These are phyloP conservation scores for human DNA, from an alignment of 2,113 vertebrate genomes.

Conservation along the genomic window DNA sequence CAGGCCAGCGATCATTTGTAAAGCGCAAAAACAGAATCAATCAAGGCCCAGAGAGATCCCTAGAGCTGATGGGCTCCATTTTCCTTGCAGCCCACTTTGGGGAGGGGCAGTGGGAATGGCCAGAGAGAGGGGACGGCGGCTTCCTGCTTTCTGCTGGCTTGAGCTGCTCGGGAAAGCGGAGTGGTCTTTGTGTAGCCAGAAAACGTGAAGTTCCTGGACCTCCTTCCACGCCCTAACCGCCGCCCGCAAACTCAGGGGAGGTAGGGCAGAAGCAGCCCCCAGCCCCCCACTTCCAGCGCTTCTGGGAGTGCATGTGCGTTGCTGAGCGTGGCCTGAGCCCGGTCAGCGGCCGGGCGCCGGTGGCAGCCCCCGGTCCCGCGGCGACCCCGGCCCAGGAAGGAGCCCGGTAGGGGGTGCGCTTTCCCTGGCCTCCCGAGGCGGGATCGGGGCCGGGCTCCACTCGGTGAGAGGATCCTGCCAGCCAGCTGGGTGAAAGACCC, in stretches of 20 bases:
- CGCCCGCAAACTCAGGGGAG: not conserved
- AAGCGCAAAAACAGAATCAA: not conserved
- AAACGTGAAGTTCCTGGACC: not conserved
- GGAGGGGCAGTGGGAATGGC: too few relatives aligned
- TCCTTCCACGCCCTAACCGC: rapidly evolving
- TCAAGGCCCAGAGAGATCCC: not conserved
- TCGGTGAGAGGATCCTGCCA: rapidly evolving
- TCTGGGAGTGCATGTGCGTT: not conserved
- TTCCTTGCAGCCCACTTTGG: not conserved
- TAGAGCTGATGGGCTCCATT: not conserved
- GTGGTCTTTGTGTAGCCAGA: not conserved
- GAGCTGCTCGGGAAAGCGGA: not conserved
- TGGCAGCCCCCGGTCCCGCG: rapidly evolving
- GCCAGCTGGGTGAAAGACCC: rapidly evolving
- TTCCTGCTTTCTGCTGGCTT: not conserved
- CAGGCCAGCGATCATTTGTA: not conserved
- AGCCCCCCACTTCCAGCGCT: not conserved
- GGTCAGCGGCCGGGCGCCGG: rapidly evolving
- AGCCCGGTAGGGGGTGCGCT: not conserved
- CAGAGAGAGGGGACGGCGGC: too few relatives aligned
- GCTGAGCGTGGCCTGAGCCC: not conserved
- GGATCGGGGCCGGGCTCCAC: not conserved
- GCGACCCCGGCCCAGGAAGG: not conserved
- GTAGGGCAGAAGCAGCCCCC: too few relatives aligned
- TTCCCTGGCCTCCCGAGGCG: not conserved